Conservation (phyloP, 2,113 vertebrate species). For the Leptobrachium leishanense region DNA sequence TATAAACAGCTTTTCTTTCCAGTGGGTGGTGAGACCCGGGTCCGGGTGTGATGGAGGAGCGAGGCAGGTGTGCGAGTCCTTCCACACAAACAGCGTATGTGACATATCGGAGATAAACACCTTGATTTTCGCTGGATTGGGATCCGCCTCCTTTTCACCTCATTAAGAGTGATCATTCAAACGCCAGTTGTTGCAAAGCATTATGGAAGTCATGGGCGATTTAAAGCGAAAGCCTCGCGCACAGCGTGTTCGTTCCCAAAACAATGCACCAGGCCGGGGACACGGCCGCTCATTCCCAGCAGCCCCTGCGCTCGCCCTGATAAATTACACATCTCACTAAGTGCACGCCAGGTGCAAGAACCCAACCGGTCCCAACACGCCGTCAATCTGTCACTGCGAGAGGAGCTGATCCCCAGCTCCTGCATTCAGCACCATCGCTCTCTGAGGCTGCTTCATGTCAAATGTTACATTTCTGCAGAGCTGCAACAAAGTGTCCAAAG, state of each 20-base stretch:
- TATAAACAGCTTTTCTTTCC: no score
- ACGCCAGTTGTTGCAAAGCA: background rate
- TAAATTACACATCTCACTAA: slow-evolving; percentile 7
- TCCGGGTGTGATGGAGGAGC: no score
- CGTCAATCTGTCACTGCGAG: background rate
- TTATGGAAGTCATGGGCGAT: slow-evolving; percentile 25
- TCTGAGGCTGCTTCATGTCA: background rate
- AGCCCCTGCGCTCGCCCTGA: slow-evolving; percentile 16
- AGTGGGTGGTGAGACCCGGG: no score
- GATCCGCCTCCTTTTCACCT: slow-evolving; percentile 25
- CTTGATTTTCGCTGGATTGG: slow-evolving; percentile 6
- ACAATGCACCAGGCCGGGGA: slow-evolving; percentile 22
- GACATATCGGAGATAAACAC: background rate
- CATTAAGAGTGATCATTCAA: slow-evolving; percentile 29
- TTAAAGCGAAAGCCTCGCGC: slow-evolving; percentile 11
- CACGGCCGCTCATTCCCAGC: background rate
- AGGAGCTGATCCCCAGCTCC: background rate
- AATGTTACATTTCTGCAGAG: no score
- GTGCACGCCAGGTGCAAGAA: slow-evolving; percentile 18
- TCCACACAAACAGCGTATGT: no score
- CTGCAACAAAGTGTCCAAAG: background rate
- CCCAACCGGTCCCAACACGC: slow-evolving; percentile 3
- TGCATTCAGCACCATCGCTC: background rate
- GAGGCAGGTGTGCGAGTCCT: no score
- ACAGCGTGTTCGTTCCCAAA: background rate